Percentiles rank a stretch among this genome's conserved stretches.
phyloP scores from a whole-genome alignment of 1,140 invertebrate species.

The Diorhabda carinulata region DNA sequence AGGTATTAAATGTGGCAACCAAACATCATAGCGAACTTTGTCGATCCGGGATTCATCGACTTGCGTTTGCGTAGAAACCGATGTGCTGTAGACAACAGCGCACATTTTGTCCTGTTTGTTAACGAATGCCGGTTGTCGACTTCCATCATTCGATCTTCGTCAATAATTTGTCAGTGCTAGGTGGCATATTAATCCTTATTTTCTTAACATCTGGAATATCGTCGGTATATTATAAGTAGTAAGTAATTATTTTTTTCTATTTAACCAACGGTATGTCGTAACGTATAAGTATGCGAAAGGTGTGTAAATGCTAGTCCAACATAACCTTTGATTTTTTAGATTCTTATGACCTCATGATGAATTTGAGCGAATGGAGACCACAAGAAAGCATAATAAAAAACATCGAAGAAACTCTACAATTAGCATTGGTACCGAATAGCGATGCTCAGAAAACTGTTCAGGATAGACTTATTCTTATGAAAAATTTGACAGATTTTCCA shows the following conservation, averaged over 20 bases:
- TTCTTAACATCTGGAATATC: neutral
- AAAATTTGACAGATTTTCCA: conserved; percentile 41
- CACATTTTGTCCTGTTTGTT: conserved; percentile 8
- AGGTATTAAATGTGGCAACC: neutral
- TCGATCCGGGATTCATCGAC: conserved; percentile 13
- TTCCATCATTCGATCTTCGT: neutral
- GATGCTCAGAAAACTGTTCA: conserved; percentile 44
- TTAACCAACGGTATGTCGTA: neutral
- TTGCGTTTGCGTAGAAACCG: neutral
- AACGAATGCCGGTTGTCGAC: conserved; percentile 14
- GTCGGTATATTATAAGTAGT: neutral
- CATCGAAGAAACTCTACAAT: conserved; percentile 41
- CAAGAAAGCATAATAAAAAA: conserved; percentile 38
- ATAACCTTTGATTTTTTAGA: conserved; percentile 22
- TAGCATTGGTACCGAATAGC: conserved; percentile 43
- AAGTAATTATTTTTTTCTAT: conserved; percentile 2
- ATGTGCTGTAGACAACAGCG: conserved; percentile 8
- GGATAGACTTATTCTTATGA: conserved; percentile 37
- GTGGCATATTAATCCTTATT: conserved; percentile 3
- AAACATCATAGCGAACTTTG: neutral
- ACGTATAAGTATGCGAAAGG: conserved; percentile 1
- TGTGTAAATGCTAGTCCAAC: conserved; percentile 15
- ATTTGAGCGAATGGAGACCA: conserved; percentile 41
- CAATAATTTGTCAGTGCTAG: conserved; percentile 5
- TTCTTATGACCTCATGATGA: conserved; percentile 32